Conservation (phyloP, 2,113 vertebrate genomes). For the Gallinago media region DNA sequence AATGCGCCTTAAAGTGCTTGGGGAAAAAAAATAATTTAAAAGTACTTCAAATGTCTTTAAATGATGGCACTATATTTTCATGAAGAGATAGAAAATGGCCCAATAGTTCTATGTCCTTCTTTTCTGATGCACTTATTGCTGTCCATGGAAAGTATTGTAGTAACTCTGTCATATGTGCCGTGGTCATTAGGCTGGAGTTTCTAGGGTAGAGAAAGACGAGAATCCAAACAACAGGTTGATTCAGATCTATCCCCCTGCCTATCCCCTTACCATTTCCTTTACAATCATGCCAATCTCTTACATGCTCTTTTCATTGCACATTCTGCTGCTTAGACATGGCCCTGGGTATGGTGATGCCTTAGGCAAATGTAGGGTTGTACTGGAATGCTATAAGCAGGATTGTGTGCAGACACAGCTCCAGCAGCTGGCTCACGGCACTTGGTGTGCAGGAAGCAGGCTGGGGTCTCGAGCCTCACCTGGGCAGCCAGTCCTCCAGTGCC, state of each 20-base stretch:
- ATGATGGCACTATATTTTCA: background rate
- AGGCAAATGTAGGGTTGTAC: background rate
- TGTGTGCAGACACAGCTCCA: background rate
- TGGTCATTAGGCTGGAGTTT: background rate
- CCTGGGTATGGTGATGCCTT: background rate
- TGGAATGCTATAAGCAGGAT: background rate
- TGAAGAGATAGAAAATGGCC: background rate
- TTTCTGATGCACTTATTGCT: background rate
- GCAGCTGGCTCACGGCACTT: background rate
- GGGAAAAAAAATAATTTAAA: fast-evolving
- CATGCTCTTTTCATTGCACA: background rate
- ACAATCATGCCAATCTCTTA: background rate
- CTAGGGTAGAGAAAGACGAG: background rate
- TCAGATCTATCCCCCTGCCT: background rate
- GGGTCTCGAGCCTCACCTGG: conserved; percentile 79
- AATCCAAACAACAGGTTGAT: background rate
- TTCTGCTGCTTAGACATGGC: background rate
- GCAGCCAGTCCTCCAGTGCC: conserved; percentile 92
- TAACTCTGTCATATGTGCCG: background rate
- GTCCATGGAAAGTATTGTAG: background rate
- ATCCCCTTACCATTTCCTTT: background rate
- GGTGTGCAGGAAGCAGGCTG: background rate
- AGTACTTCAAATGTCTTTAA: background rate
- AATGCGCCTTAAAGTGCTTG: background rate
- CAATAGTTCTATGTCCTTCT: background rate